A percentile compares a stretch with the other conserved stretches of the same genome.
Conservation (phyloP, 2,113 vertebrate species). For the Cebidichthys violaceus region DNA sequence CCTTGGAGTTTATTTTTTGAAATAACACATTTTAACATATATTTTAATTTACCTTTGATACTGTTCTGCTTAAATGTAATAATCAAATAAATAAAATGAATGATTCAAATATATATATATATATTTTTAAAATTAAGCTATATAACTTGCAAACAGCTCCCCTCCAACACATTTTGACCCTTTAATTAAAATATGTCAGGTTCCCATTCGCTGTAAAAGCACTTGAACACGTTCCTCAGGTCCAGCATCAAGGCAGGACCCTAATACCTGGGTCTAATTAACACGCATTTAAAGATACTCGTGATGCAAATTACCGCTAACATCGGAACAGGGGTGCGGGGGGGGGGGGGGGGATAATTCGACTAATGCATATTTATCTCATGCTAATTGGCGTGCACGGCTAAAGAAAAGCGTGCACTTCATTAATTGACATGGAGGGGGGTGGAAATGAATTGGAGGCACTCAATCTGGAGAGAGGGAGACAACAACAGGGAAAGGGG, state of each 20-base stretch:
- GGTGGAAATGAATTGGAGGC: constrained; percentile 75
- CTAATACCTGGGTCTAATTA: constrained; percentile 81
- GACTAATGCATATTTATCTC: constrained; percentile 87
- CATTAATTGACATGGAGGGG: constrained; percentile 85
- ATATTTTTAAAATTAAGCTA: not conserved
- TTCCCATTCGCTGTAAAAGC: constrained; percentile 51
- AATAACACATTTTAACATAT: constrained; percentile 1
- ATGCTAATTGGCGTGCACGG: constrained; percentile 84
- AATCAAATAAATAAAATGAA: not conserved
- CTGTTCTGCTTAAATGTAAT: constrained; percentile 4
- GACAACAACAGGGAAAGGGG: constrained; percentile 43
- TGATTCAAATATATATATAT: not conserved
- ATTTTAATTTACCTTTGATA: not conserved
- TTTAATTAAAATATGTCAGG: constrained; percentile 67
- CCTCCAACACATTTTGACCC: constrained; percentile 25
- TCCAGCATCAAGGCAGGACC: constrained; percentile 70
- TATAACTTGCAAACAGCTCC: constrained; percentile 19
- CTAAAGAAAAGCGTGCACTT: constrained; percentile 83
- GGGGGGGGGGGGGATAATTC: constrained; percentile 75
- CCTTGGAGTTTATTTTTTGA: not conserved
- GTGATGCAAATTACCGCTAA: constrained; percentile 82
- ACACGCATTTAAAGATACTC: constrained; percentile 81
- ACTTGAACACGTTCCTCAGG: constrained; percentile 79
- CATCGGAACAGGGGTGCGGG: constrained; percentile 57
- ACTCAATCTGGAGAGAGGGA: constrained; percentile 78